phyloP scores from a whole-genome alignment of 2,888 invertebrate species.

The Ommatoiulus sabulosus region DNA sequence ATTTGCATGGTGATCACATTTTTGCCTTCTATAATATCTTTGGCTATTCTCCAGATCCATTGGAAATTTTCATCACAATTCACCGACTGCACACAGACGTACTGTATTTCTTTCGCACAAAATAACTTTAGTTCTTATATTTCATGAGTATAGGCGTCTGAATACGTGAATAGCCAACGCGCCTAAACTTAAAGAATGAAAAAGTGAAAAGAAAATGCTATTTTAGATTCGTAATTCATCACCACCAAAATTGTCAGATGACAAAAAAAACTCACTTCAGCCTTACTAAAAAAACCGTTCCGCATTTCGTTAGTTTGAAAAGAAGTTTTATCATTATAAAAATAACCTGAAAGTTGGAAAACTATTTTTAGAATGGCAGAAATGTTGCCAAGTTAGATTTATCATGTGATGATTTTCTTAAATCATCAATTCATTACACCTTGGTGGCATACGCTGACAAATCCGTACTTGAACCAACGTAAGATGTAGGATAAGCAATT shows the following conservation, averaged over 20 bases:
- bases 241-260: not conserved
- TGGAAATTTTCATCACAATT: not conserved
- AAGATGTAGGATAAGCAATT: not conserved
- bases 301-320: not conserved
- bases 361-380: not conserved
- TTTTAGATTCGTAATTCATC: conserved; percentile 15
- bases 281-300: not conserved
- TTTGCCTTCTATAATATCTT: not conserved
- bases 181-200: not conserved
- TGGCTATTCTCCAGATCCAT: not conserved
- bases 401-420: conserved; percentile 3
- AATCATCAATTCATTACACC: not conserved
- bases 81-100: not conserved
- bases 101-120: not conserved
- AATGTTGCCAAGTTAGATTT: not conserved
- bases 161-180: not conserved
- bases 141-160: not conserved
- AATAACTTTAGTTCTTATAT: too few species aligned
- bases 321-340: too few species aligned
- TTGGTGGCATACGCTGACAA: not conserved
- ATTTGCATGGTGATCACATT: not conserved
- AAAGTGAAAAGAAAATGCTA: not conserved
- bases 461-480: not conserved
- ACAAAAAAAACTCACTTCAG: not conserved
- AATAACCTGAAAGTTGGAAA: not conserved